Conservation (phyloP, 2,113 vertebrate species). For the Eira barbara region DNA sequence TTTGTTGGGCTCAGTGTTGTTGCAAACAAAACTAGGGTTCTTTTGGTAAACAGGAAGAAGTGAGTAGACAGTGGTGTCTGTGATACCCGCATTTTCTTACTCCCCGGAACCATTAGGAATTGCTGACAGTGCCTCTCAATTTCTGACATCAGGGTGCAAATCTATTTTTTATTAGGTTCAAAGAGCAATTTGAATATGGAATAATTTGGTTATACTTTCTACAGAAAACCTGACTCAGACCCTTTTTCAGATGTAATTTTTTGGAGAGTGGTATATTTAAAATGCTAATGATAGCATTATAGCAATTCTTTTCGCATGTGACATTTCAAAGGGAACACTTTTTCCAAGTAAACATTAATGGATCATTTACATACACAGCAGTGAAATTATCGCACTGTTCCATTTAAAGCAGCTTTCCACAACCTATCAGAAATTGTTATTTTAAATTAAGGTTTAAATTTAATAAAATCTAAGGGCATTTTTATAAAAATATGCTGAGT, state of each 20-base stretch:
- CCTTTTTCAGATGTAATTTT: constrained; percentile 54
- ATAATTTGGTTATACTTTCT: constrained; percentile 38
- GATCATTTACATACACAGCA: constrained; percentile 62
- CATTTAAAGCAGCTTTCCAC: constrained; percentile 12
- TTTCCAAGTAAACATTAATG: constrained; percentile 58
- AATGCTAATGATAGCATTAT: constrained; percentile 63
- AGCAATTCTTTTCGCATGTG: constrained; percentile 52
- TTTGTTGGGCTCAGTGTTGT: background rate
- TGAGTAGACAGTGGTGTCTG: background rate
- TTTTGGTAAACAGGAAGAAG: background rate
- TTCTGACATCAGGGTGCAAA: constrained; percentile 10
- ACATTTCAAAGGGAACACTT: constrained; percentile 65
- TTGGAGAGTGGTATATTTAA: constrained; percentile 57
- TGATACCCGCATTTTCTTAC: background rate
- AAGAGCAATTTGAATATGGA: constrained; percentile 51
- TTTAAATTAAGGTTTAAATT: constrained; percentile 61
- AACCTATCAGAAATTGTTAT: constrained; percentile 47
- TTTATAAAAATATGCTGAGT: constrained; percentile 54
- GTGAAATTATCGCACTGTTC: constrained; percentile 36
- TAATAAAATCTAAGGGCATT: constrained; percentile 50
- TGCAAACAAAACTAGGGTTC: background rate
- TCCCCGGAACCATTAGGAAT: background rate
- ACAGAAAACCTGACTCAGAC: constrained; percentile 63
- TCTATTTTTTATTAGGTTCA: constrained; percentile 48
- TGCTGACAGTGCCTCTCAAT: constrained; percentile 11